Evolutionary conservation across 2,888 invertebrate species (phyloP).

Genomic region (Blera fallax): DNA sequence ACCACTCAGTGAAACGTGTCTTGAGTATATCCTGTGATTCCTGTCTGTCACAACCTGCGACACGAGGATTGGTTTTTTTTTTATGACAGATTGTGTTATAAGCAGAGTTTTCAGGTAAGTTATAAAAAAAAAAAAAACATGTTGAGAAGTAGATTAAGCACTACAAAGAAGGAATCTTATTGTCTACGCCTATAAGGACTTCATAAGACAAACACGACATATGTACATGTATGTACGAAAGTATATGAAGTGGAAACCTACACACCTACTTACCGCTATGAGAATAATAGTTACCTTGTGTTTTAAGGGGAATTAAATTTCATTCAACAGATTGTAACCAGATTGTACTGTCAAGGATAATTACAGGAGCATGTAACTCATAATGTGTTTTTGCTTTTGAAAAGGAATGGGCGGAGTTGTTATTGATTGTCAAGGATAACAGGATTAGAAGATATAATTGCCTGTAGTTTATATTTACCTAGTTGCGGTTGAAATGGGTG

Average conservation of each 20-base stretch:
- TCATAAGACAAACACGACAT: neutral
- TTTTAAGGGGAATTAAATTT: neutral
- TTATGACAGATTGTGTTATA: neutral
- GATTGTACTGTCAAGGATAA: neutral
- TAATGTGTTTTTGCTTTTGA: neutral
- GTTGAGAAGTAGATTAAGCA: neutral
- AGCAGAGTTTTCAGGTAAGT: neutral
- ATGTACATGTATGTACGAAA: neutral
- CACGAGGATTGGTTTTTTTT: neutral
- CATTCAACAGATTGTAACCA: neutral
- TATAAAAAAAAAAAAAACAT: too few species aligned
- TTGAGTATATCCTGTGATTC: neutral
- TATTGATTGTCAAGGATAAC: neutral
- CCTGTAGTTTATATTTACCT: too few species aligned
- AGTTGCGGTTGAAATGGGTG: too few species aligned
- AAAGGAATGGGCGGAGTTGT: neutral
- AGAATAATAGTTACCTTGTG: neutral
- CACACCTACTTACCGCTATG: too few species aligned
- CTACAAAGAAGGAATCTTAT: neutral
- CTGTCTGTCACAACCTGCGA: neutral
- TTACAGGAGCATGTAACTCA: neutral
- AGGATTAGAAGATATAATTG: neutral
- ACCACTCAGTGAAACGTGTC: slow-evolving; percentile 1
- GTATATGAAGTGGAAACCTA: too few species aligned
- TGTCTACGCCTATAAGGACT: neutral